Evolutionary conservation across 1,140 invertebrate genomes (phyloP).

Genomic region (Zaprionus gabonicus): DNA sequence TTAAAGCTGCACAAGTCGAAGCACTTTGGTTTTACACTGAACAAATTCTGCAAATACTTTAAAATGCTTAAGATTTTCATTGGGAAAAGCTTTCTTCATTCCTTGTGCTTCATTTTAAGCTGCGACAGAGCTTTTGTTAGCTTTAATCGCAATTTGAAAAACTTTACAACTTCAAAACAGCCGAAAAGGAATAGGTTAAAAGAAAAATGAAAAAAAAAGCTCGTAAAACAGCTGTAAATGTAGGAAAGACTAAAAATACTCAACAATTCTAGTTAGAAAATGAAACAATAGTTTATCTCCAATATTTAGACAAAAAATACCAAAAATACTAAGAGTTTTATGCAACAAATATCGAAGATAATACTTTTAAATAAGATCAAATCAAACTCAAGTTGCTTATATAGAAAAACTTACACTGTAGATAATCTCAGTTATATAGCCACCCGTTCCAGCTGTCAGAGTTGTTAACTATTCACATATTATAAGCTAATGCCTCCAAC

Average conservation of each 20-base stretch:
- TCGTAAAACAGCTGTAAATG: not conserved
- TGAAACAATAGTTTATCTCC: no score
- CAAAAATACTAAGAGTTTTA: no score
- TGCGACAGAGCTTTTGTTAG: not conserved
- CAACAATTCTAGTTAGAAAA: no score
- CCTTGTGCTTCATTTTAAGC: no score
- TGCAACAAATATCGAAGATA: no score
- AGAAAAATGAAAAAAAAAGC: not conserved
- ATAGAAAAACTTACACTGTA: not conserved
- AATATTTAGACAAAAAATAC: no score
- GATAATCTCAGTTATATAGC: not conserved
- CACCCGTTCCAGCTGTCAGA: not conserved
- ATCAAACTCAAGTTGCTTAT: no score
- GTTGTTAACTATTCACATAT: slow-evolving; percentile 1
- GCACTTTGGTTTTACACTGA: not conserved
- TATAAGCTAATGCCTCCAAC: not conserved
- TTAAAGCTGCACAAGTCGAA: not conserved
- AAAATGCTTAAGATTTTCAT: not conserved
- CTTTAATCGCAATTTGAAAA: not conserved
- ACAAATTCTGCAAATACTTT: not conserved
- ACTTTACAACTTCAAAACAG: not conserved
- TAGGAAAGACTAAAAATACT: not conserved
- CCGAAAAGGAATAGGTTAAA: not conserved
- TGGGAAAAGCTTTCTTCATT: no score
- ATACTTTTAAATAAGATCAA: no score